Base-by-base conservation (phyloP, 2,888 invertebrate genomes). In the Drosophila melanocephala region DNA sequence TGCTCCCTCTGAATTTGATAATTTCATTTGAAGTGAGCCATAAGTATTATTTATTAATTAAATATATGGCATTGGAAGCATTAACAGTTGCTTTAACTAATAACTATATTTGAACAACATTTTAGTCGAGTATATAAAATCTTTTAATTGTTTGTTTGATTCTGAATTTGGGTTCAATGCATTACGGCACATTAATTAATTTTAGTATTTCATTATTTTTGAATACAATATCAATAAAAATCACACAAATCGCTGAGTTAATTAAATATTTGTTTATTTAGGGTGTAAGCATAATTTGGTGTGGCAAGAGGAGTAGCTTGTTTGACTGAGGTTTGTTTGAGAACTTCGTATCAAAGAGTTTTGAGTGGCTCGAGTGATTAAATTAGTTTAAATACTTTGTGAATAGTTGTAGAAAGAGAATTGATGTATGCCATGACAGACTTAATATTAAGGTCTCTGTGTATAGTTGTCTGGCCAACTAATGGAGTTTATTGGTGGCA, bases 1-100 rank as follows among this genome's bases (percentile, higher is more conserved):
- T 79, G 79, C 79, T 61, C 51, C 51, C 59, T 32, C 63, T 33
- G 57, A 57, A 47, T 51, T 65, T 62, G 47, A 79, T 75, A 58
- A 63, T 79, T 76, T 78, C 58, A 35, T 44, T 39, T 44, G 37
- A 22, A 55, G 44, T 30, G 28, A 32, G 39, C 58, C 50, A 69
- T 53, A 65, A 65, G 28, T 65, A 47, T 55, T 59, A 72, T 37
- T 65, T 72, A 66, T 63, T 30, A 37, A 66, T 56, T 47, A 59
- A 42, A 42, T 33, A 32, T 42, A 35, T 35, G 52, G 52, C 44
- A 47, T 51, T 52, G 30, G 6, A 33, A 19, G n/a, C 63, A 56
- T 44, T 63, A 16, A 16, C 28, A 39, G 39, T n/a, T 22, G 56
- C 39, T 32, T 12, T 16, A 22, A 16, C 39, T 33, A 19, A 33